Conservation (phyloP, 1,140 invertebrate genomes). For the Hylaeus volcanicus region DNA sequence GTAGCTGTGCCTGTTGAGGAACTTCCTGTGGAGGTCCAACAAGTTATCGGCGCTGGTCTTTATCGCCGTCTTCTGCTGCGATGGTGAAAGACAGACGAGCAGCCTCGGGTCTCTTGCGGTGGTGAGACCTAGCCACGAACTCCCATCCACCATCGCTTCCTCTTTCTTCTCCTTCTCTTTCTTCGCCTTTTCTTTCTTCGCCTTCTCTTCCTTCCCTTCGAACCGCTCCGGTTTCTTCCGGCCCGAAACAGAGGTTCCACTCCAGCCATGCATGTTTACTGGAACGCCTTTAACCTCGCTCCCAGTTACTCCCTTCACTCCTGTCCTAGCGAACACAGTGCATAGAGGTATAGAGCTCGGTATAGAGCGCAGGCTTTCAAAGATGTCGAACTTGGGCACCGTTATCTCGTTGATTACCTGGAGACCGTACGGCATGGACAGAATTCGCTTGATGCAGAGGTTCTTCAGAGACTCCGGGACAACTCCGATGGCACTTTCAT, state of each 20-base stretch:
- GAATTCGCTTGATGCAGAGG: conserved; percentile 84
- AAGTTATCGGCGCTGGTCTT: conserved; percentile 82
- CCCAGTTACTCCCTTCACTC: conserved; percentile 36
- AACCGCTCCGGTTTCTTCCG: conserved; percentile 68
- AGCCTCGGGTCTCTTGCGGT: conserved; percentile 82
- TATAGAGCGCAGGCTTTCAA: conserved; percentile 76
- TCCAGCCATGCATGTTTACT: conserved; percentile 29
- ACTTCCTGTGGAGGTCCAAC: conserved; percentile 86
- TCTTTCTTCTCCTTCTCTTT: background rate
- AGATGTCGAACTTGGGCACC: conserved; percentile 82
- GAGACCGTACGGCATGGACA: conserved; percentile 84
- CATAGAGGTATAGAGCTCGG: conserved; percentile 64
- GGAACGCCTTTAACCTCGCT: conserved; percentile 5
- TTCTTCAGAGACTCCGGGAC: conserved; percentile 77
- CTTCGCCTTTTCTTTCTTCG: background rate
- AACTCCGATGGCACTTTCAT: background rate
- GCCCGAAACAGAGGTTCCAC: conserved; percentile 50
- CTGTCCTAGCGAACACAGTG: no score
- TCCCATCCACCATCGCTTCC: no score
- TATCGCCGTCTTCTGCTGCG: conserved; percentile 82
- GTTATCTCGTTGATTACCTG: conserved; percentile 85
- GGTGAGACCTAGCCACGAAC: conserved; percentile 82
- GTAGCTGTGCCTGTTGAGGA: conserved; percentile 83
- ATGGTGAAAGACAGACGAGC: conserved; percentile 86
- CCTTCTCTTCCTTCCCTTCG: background rate